A percentile compares a stretch with the other conserved stretches of the same genome.
Conservation (phyloP, 1,140 invertebrate genomes). For the Eriocheir sinensis region DNA sequence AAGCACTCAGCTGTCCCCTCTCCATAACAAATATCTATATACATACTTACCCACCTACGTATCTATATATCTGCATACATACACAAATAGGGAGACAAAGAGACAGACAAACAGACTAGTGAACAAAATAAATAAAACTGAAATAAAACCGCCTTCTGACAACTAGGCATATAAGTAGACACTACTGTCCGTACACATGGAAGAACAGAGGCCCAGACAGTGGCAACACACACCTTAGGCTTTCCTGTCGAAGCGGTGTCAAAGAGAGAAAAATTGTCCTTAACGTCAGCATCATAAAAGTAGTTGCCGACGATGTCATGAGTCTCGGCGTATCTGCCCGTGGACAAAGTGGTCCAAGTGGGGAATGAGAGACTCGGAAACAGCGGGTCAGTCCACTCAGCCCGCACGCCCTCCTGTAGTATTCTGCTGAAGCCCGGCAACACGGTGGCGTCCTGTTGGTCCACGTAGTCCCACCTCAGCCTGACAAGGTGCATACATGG, state of each 20-base stretch:
- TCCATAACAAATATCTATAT: background rate
- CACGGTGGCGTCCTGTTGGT: slow-evolving; percentile 78
- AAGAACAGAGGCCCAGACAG: too few species aligned
- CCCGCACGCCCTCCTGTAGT: slow-evolving; percentile 80
- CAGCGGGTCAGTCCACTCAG: slow-evolving; percentile 80
- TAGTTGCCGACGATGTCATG: slow-evolving; percentile 80
- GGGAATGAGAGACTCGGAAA: slow-evolving; percentile 81
- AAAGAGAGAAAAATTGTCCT: slow-evolving; percentile 79
- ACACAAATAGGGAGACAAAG: background rate
- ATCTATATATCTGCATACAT: background rate
- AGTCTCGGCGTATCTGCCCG: slow-evolving; percentile 79
- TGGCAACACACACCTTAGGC: slow-evolving; percentile 66
- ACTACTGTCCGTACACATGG: too few species aligned
- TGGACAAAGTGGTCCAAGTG: slow-evolving; percentile 79
- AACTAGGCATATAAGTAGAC: too few species aligned
- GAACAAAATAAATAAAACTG: too few species aligned
- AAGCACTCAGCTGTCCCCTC: too few species aligned
- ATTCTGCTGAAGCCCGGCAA: slow-evolving; percentile 80
- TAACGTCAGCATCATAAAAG: slow-evolving; percentile 81
- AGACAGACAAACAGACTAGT: too few species aligned
- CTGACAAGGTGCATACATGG: slow-evolving; percentile 78
- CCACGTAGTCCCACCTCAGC: slow-evolving; percentile 81
- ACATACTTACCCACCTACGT: background rate
- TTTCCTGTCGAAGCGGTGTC: slow-evolving; percentile 79
- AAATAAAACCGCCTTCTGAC: too few species aligned